These are phyloP conservation scores for Saccopteryx leptura DNA, from an alignment of 2,113 vertebrate species.

Conservation along the genomic window DNA sequence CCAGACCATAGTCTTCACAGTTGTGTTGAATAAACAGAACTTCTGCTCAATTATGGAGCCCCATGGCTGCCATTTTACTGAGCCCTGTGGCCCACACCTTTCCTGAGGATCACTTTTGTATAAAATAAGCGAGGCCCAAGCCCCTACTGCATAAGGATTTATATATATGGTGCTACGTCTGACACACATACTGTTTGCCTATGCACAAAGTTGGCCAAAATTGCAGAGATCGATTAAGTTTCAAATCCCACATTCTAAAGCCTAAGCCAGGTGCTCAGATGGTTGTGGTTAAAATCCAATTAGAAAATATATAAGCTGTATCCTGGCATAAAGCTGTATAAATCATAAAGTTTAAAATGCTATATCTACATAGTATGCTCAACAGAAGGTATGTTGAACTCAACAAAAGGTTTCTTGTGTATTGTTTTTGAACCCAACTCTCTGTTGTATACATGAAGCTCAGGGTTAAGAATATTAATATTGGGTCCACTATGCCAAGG, in stretches of 20 bases:
- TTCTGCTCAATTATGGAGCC: background rate
- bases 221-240: background rate
- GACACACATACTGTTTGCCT: background rate
- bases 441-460: background rate
- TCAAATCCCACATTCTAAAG: background rate
- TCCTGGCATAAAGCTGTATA: background rate
- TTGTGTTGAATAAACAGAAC: background rate
- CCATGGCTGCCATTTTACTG: background rate
- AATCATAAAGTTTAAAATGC: background rate
- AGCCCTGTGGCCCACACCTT: fast-evolving
- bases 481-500: too few relatives aligned
- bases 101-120: background rate
- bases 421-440: background rate
- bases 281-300: background rate
- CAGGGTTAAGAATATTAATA: background rate
- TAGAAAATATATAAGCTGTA: background rate
- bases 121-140: background rate
- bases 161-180: too few relatives aligned
- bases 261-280: background rate
- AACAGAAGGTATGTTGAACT: background rate
- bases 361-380: background rate
- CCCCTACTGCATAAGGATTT: background rate
- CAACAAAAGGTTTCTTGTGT: background rate
- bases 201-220: background rate
- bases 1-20: background rate